Evolutionary conservation across 1,140 invertebrate genomes (phyloP).

Genomic region (Drosophila ogumai): DNA sequence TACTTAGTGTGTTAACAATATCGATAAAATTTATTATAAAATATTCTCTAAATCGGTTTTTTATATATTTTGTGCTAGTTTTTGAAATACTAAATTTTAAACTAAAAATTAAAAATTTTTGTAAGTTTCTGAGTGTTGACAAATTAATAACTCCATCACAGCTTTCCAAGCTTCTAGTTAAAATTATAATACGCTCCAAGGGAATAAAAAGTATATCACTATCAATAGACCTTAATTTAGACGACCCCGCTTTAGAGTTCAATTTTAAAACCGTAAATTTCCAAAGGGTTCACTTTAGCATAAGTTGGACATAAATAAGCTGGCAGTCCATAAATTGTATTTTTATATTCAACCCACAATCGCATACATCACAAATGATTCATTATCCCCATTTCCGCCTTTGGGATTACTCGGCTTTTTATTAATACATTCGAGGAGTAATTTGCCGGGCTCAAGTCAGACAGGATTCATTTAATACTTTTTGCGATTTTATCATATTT

Average conservation of each 20-base stretch:
- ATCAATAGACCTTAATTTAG: neutral
- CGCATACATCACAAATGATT: constrained; percentile 57
- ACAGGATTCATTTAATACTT: constrained; percentile 34
- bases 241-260: neutral
- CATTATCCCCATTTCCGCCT: constrained; percentile 56
- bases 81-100: too few relatives aligned
- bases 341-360: constrained; percentile 26
- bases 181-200: too few relatives aligned
- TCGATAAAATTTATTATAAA: too few relatives aligned
- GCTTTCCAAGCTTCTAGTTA: too few relatives aligned
- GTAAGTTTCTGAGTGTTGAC: too few relatives aligned
- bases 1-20: neutral
- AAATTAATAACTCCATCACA: too few relatives aligned
- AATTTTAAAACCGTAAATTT: neutral
- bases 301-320: constrained; percentile 17
- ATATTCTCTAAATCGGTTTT: too few relatives aligned
- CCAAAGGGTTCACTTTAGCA: constrained; percentile 15
- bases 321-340: constrained; percentile 6
- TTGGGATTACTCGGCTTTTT: constrained; percentile 31
- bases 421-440: constrained; percentile 16
- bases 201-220: neutral
- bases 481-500: constrained; percentile 47
- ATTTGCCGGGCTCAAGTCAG: constrained; percentile 15
- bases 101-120: too few relatives aligned
- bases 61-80: too few relatives aligned